A percentile compares a stretch with the other conserved stretches of the same genome.
Conservation (phyloP, 2,797 vertebrate species). For the Falco cherrug region DNA sequence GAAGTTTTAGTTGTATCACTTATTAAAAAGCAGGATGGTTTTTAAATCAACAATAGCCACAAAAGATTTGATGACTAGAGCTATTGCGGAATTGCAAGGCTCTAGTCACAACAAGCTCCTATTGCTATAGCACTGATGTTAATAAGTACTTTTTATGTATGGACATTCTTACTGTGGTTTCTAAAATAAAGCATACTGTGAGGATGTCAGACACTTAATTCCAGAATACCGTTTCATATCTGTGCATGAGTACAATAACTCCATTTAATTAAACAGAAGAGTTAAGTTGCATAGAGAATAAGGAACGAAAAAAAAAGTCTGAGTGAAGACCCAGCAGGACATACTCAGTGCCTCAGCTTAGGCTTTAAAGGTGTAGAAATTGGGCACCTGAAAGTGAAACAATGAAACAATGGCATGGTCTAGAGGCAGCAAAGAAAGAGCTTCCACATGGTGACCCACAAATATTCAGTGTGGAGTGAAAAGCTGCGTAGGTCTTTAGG, state of each 20-base stretch:
- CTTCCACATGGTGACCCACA: background rate
- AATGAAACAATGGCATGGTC: background rate
- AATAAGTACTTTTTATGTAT: background rate
- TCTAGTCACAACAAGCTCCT: background rate
- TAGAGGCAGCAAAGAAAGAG: background rate
- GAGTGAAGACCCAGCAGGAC: background rate
- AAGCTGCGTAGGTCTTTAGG: background rate
- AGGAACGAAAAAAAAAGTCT: background rate
- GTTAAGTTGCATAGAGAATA: background rate
- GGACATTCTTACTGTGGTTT: background rate
- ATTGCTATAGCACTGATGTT: background rate
- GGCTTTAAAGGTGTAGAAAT: background rate
- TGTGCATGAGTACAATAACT: background rate
- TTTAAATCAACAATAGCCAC: background rate
- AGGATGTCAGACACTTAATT: background rate
- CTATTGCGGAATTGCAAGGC: background rate
- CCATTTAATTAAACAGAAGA: background rate
- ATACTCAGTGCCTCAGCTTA: background rate
- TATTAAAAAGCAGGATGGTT: background rate
- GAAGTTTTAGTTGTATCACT: background rate
- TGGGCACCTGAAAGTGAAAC: background rate
- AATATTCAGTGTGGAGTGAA: background rate
- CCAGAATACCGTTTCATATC: background rate
- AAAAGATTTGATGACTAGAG: background rate
- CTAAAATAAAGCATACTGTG: background rate